Conservation (phyloP, 2,797 vertebrate species). For the Rhinatrema bivittatum region DNA sequence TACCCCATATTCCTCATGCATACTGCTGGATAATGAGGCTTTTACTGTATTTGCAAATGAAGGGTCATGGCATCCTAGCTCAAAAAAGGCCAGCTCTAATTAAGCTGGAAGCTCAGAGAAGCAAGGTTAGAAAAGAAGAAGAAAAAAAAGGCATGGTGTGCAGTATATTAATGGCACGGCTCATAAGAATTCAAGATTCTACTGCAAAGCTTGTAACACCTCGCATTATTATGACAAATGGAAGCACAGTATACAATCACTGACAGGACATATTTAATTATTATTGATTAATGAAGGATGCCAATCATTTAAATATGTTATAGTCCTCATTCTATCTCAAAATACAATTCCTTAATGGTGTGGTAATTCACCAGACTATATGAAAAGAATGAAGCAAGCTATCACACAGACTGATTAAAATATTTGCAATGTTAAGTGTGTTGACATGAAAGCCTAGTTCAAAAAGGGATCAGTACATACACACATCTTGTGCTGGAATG, state of each 20-base stretch:
- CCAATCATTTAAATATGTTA: constrained; percentile 19
- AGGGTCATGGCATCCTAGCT: too few relatives aligned
- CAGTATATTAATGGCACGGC: too few relatives aligned
- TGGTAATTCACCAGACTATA: constrained; percentile 4
- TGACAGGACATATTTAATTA: constrained; percentile 20
- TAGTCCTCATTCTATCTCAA: constrained; percentile 15
- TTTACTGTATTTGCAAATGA: too few relatives aligned
- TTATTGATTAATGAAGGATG: constrained; percentile 12
- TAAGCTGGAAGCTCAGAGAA: too few relatives aligned
- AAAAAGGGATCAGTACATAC: constrained; percentile 9
- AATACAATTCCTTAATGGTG: constrained; percentile 20
- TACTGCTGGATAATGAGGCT: too few relatives aligned
- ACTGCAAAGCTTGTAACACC: constrained; percentile 6
- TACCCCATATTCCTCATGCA: too few relatives aligned
- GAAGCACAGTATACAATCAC: constrained; percentile 4
- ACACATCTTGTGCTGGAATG: constrained; percentile 1
- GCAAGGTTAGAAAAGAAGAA: too few relatives aligned
- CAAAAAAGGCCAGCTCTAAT: too few relatives aligned
- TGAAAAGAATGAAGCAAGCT: constrained; percentile 12
- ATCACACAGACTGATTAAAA: constrained; percentile 4
- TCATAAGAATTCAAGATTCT: too few relatives aligned
- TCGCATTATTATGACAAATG: background rate
- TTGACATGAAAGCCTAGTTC: background rate
- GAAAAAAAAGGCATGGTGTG: too few relatives aligned
- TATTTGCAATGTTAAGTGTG: constrained; percentile 1